A percentile compares a stretch with the other conserved stretches of the same genome.
Evolutionary conservation across 2,888 invertebrate species (phyloP).

Genomic region (Eubasilissa splendida): DNA sequence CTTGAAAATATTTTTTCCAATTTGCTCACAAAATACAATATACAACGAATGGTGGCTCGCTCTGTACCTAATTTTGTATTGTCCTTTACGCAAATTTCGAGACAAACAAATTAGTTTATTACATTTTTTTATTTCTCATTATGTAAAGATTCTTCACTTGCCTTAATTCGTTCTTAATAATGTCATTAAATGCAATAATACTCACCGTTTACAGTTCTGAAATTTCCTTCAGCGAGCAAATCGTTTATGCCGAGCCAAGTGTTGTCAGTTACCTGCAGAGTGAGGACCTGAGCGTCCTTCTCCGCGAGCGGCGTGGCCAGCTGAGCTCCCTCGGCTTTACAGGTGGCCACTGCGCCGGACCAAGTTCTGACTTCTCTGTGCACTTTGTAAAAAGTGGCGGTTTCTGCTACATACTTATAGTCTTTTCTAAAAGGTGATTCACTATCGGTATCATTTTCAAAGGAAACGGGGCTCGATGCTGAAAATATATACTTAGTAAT

Average conservation of each 20-base stretch:
- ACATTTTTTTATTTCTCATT: too few relatives aligned
- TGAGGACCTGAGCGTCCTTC: background rate
- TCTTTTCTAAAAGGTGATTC: conserved; percentile 9
- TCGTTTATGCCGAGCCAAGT: conserved; percentile 44
- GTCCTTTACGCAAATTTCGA: too few relatives aligned
- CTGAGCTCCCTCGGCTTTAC: conserved; percentile 41
- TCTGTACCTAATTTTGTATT: too few relatives aligned
- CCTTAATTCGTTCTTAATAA: too few relatives aligned
- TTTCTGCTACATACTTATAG: conserved; percentile 14
- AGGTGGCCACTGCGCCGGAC: conserved; percentile 35
- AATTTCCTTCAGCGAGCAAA: conserved; percentile 48
- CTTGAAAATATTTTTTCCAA: too few relatives aligned
- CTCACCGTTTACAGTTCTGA: conserved; percentile 49
- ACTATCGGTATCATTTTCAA: too few relatives aligned
- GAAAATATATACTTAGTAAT: too few relatives aligned
- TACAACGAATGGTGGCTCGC: too few relatives aligned
- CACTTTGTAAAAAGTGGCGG: conserved; percentile 23
- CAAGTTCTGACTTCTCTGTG: conserved; percentile 23
- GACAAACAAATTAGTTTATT: too few relatives aligned
- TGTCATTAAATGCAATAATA: background rate
- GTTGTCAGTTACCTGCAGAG: background rate
- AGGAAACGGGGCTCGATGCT: too few relatives aligned
- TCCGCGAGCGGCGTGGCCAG: conserved; percentile 40
- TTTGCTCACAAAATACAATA: too few relatives aligned
- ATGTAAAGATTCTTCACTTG: background rate